Conservation (phyloP, 2,797 vertebrate genomes). For the Erethizon dorsatum region DNA sequence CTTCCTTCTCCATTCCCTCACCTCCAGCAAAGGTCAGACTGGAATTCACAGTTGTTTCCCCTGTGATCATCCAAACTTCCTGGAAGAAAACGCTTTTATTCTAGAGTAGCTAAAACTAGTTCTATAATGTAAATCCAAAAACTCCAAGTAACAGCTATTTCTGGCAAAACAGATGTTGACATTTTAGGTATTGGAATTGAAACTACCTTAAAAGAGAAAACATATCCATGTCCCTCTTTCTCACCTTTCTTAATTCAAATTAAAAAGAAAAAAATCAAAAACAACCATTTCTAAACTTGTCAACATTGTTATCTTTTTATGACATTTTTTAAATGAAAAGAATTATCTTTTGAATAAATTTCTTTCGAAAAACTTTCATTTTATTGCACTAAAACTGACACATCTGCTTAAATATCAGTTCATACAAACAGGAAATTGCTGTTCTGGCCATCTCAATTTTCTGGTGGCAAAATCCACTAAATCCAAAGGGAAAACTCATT, state of each 20-base stretch:
- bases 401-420: not conserved
- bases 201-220: constrained; percentile 25
- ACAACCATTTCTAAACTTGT: not conserved
- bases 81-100: not conserved
- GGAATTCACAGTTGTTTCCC: not conserved
- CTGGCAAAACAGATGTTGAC: constrained; percentile 27
- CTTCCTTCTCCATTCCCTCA: not conserved
- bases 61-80: not conserved
- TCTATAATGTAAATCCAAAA: not conserved
- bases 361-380: not conserved
- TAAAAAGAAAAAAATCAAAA: not conserved
- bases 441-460: not conserved
- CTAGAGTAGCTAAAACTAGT: not conserved
- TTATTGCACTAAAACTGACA: not conserved
- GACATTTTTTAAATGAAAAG: not conserved
- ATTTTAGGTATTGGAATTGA: constrained; percentile 17
- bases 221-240: not conserved
- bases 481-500: not conserved
- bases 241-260: not conserved
- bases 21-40: not conserved
- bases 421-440: not conserved
- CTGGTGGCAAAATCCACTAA: not conserved
- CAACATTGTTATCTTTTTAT: not conserved
- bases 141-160: not conserved
- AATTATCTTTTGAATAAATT: constrained; percentile 18